Percentiles rank a stretch among this genome's conserved stretches.
Conservation (phyloP, 64 coral and sea anemone species). For the Montipora foliosa region DNA sequence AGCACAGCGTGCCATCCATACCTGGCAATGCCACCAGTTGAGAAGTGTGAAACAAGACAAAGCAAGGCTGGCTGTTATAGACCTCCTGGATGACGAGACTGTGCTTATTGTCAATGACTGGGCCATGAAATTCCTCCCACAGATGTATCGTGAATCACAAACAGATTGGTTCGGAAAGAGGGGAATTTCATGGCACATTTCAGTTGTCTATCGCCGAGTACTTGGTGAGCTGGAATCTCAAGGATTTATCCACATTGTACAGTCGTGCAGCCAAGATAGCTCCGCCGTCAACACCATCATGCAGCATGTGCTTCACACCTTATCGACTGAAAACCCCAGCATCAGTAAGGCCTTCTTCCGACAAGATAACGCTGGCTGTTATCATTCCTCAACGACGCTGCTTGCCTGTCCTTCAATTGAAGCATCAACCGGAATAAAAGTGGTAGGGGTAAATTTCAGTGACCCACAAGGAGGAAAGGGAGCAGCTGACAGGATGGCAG, state of each 20-base stretch:
- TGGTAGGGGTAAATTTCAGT: slow-evolving; percentile 29
- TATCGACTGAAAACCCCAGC: not conserved
- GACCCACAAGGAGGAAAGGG: slow-evolving; percentile 69
- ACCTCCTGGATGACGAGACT: not conserved
- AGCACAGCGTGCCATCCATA: slow-evolving; percentile 16
- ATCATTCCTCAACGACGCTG: slow-evolving; percentile 30
- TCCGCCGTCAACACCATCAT: not conserved
- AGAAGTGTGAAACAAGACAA: slow-evolving; percentile 23
- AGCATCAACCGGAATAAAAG: slow-evolving; percentile 21
- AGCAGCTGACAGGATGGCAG: slow-evolving; percentile 20
- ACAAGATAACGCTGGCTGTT: slow-evolving; percentile 32
- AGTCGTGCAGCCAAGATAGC: not conserved
- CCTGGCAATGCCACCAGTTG: slow-evolving; percentile 37
- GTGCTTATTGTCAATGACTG: not conserved
- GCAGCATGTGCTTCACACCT: not conserved
- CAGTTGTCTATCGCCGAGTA: not conserved
- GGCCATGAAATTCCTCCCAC: not conserved
- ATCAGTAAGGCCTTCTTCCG: not conserved
- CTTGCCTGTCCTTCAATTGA: slow-evolving; percentile 7
- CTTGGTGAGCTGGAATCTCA: not conserved
- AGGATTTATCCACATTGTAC: not conserved
- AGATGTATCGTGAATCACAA: not conserved
- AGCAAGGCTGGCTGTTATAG: slow-evolving; percentile 8
- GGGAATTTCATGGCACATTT: not conserved
- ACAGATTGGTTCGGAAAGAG: not conserved